Evolutionary conservation across 2,888 invertebrate species (phyloP), one percentile per base, ranked within the genome.

Genomic region (Microdon myrmicae): DNA sequence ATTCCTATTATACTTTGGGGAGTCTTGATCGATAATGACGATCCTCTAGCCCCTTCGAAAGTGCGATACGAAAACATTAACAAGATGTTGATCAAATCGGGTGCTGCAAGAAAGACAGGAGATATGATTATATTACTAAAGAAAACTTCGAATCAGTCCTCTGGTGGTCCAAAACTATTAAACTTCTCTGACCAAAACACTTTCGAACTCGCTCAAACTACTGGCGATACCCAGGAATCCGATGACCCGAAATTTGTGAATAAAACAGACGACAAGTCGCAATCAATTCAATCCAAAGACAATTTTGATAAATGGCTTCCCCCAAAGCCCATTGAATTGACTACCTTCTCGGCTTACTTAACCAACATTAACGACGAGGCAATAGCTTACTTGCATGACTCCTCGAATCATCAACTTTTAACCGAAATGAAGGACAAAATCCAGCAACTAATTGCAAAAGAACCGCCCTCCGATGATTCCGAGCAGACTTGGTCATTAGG

Each of bases 51-150:
- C 22, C 89, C 91, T 0, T 83, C 84, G 35, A 80, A 73, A 29
- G 82, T 83, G 0, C 85, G 86, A 61, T 87, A 86, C 79, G 82
- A 83, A 13, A 89, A 87, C 34, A 80, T 93, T 1, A 90, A 89
- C 72, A 81, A 84, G 32, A 80, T 81, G 60, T 81, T 94, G 10
- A 81, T 89, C 1, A 84, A 87, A 4, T 81, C 83, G 59, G 92
- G 92, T 0, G 77, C 88, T 19, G 88, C 86, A 2, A 69, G 74
- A 37, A 53, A 71, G 48, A 39, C 51, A 3, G 72, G 73, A 29
- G 71, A 70, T 47, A 73, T 85, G 41, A 70, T 72, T 32, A 23
- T 60, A 0, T 58, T 71, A 38, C 70, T 70, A 32, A 34, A 68
- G 26, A 66, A 71, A 14, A 49, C 68, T 7, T 54, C 70, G 34